A percentile compares a stretch with the other conserved stretches of the same genome.
Evolutionary conservation across 37 sponge, comb jelly and placozoan species (phyloP).

Genomic region (Beroe ovata): DNA sequence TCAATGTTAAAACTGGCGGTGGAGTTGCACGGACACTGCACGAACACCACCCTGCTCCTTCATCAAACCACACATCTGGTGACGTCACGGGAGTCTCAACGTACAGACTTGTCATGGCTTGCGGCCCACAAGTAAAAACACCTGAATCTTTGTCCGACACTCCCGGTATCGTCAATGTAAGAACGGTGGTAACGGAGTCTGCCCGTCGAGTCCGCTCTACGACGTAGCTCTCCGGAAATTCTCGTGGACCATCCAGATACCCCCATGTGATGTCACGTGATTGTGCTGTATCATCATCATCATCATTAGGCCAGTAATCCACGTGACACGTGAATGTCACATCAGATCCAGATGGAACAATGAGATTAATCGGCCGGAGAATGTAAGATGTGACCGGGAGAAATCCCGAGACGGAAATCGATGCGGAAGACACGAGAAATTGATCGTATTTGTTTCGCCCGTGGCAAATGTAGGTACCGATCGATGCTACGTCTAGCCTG

Average conservation of each 20-base stretch:
- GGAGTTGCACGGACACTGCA: background rate
- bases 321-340: background rate
- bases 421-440: background rate
- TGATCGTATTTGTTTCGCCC: background rate
- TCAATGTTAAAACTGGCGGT: background rate
- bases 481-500: background rate
- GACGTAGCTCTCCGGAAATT: background rate
- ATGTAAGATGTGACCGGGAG: background rate
- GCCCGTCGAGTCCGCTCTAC: background rate
- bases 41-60: background rate
- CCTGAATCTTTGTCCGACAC: background rate
- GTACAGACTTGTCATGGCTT: background rate
- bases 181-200: background rate
- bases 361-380: background rate
- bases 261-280: background rate
- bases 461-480: background rate
- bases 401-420: background rate
- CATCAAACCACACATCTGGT: background rate
- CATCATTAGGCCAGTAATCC: background rate
- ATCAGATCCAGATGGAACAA: background rate
- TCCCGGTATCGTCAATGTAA: background rate
- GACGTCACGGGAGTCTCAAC: background rate
- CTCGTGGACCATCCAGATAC: background rate
- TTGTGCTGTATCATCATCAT: background rate
- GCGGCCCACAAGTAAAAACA: background rate